Conservation (phyloP, 1,140 invertebrate genomes). For the Chelonus insularis region DNA sequence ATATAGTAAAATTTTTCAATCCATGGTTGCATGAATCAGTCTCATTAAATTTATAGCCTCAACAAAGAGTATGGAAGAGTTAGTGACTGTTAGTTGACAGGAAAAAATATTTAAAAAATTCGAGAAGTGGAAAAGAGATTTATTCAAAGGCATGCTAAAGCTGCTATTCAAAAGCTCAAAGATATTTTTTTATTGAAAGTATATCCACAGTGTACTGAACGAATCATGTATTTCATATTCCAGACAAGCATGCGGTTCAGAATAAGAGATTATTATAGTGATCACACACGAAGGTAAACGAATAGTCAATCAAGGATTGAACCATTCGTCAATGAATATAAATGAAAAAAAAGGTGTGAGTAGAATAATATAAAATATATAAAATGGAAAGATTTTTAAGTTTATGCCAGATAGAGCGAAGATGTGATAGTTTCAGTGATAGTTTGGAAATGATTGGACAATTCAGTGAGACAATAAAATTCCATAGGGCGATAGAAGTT, state of each 20-base stretch:
- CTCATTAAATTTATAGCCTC: too few species aligned
- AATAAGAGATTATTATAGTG: constrained; percentile 3
- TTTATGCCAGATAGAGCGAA: constrained; percentile 4
- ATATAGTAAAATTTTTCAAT: too few species aligned
- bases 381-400: background rate
- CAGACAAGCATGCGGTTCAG: constrained; percentile 36
- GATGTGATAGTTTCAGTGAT: background rate
- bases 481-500: constrained; percentile 8
- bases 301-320: background rate
- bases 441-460: constrained; percentile 5
- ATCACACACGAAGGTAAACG: constrained; percentile 14
- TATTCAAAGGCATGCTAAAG: too few species aligned
- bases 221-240: constrained; percentile 42
- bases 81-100: too few species aligned
- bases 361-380: background rate
- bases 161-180: too few species aligned
- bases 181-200: too few species aligned
- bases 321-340: background rate
- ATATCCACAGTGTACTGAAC: constrained; percentile 31
- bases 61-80: too few species aligned
- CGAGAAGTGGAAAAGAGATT: background rate
- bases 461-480: constrained; percentile 1
- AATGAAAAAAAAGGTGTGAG: constrained; percentile 1
- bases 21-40: too few species aligned
- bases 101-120: too few species aligned